Base-by-base conservation (phyloP, 2,888 invertebrate species). In the Sipunculus nudus region DNA sequence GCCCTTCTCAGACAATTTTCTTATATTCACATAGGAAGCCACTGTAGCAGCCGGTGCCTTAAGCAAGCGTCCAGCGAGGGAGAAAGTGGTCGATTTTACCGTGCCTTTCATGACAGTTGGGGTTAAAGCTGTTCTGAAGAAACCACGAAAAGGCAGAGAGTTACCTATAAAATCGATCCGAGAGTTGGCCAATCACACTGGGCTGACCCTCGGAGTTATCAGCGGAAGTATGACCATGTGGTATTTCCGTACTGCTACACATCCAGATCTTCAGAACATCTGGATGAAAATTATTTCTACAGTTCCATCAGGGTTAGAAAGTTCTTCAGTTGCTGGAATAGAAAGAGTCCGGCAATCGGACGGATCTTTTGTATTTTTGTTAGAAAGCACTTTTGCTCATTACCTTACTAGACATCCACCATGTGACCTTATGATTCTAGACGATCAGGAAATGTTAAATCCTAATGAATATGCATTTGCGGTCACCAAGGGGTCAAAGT, bases 321-420 rank as follows among this genome's bases (percentile, higher is more conserved):
- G 56, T 47, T 41, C 56, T 2, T 56, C 56, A 5, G 31, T 40
- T 19, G 31, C 19, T n/a, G 56, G 56, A 1, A 46, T 48, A 1
- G 47, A 48, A 13, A 21, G 56, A 10, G 56, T 56, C 2, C 23
- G 56, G 28, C 40, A 49, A 28, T 43, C 32, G 6, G 26, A 28
- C 10, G 57, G 57, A 4, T 50, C 43, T 32, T 57, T 50, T 50
- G 57, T 35, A 2, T 57, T 57, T 35, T 57, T 57, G 19, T 31
- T 57, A 19, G 57, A 57, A 46, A 57, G 57, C 43, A 32, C 57
- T 4, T 57, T 57, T 25, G 57, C 57, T 3, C 49, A 57, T 40
- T 57, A 49, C 25, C 26, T 57, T 2, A 43, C 43, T 25, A 49
- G 40, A 19, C 39, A 50, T 19, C 35, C 25, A 40, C 57, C 57